Evolutionary conservation across 35 echinoderm and acorn worm genomes (phyloP), one percentile per base, ranked within the genome.

Genomic region (Ophiothrix spiculata): DNA sequence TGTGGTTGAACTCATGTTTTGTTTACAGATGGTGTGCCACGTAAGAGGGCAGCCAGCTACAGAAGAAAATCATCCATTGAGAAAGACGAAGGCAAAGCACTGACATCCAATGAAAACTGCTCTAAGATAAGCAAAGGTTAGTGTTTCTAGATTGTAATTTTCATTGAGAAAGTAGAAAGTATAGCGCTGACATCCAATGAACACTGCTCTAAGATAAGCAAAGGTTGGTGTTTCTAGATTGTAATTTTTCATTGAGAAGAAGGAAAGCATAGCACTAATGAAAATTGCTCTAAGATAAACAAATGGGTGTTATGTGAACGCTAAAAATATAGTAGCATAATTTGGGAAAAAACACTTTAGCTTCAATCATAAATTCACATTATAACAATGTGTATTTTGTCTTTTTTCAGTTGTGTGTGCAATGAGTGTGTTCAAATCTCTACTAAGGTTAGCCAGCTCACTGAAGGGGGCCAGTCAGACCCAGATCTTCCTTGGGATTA

Each of bases 351-450:
- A n/a, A n/a, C n/a, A n/a, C n/a, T n/a, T n/a, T n/a, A n/a, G n/a
- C n/a, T n/a, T n/a, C n/a, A n/a, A n/a, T n/a, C n/a, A n/a, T n/a
- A n/a, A n/a, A n/a, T n/a, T n/a, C n/a, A n/a, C n/a, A n/a, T n/a
- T n/a, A n/a, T n/a, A n/a, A n/a, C n/a, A n/a, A n/a, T n/a, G n/a
- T n/a, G n/a, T 49, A 6, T 49, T 49, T 49, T 49, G 28, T 77
- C 32, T 77, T 25, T 77, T 25, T n/a, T 0, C 40, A 82, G 80
- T 82, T 32, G n/a, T 82, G 80, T 82, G 40, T 82, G 80, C 80
- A 32, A 82, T 82, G 80, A 82, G 80, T 54, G 80, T 82, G 40
- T 82, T 82, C 80, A 82, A 82, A 45, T 82, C 80, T 11, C 80
- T 82, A 32, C 39, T 46, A 45, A 82, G 80, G 80, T 28, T 82